These are phyloP conservation scores for Cheilosia grossa DNA, from an alignment of 2,888 invertebrate species.

Conservation along the genomic window DNA sequence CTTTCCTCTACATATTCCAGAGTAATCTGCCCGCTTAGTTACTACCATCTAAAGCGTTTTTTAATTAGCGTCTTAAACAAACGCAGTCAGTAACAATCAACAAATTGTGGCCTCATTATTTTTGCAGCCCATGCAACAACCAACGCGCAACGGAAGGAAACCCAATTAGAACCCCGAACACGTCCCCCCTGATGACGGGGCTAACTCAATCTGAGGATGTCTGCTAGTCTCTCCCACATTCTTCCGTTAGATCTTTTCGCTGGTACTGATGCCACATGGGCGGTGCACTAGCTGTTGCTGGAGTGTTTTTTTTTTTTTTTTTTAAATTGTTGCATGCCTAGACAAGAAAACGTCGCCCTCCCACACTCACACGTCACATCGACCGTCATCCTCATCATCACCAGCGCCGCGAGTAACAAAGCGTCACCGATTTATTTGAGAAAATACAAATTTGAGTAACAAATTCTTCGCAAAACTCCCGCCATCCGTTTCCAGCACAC, in stretches of 20 bases:
- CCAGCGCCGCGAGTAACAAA: conserved; percentile 4
- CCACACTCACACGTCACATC: conserved; percentile 46
- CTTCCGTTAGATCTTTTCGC: conserved; percentile 45
- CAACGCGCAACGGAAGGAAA: conserved; percentile 67
- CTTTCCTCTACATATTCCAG: conserved; percentile 1
- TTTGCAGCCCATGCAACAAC: conserved; percentile 16
- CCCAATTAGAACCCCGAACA: conserved; percentile 59
- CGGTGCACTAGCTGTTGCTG: conserved; percentile 56
- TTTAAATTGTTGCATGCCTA: conserved; percentile 1
- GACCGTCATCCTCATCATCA: conserved; percentile 37
- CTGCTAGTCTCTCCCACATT: conserved; percentile 64
- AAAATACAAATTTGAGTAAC: conserved; percentile 42
- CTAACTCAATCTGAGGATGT: conserved; percentile 37
- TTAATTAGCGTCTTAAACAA: conserved; percentile 23
- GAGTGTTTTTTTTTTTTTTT: conserved; percentile 7
- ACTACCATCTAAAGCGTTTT: neutral
- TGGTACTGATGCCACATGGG: conserved; percentile 6
- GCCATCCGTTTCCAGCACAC: neutral
- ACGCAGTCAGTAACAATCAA: conserved; percentile 14
- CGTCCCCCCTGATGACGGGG: conserved; percentile 1
- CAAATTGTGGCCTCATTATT: conserved; percentile 54
- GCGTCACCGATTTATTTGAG: conserved; percentile 25
- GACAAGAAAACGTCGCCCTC: conserved; percentile 42
- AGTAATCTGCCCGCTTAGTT: neutral
- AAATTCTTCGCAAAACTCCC: neutral